These are phyloP conservation scores for Phylloscopus collybita DNA, from an alignment of 2,797 vertebrate genomes.

Conservation along the genomic window DNA sequence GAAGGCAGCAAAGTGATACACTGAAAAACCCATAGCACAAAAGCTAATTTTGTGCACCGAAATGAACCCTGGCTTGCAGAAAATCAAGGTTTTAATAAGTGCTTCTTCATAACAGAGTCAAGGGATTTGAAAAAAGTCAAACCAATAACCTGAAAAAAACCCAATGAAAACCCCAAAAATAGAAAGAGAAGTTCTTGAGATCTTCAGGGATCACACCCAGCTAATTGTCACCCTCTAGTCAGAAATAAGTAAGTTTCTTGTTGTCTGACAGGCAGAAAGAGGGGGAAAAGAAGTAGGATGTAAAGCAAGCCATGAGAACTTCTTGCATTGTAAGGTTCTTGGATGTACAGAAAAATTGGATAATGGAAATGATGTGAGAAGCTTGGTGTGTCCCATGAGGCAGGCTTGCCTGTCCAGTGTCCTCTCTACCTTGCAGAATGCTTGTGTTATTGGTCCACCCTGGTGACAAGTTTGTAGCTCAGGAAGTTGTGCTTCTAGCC, in stretches of 20 bases:
- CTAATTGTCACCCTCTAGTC: not conserved
- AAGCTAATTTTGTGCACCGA: not conserved
- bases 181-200: not conserved
- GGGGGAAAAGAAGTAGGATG: not conserved
- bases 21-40: not conserved
- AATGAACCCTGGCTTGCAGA: not conserved
- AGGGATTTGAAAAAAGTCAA: not conserved
- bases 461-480: not conserved
- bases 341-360: not conserved
- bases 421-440: not conserved
- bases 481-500: constrained; percentile 38
- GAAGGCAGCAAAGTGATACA: not conserved
- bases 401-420: not conserved
- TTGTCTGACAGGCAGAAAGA: not conserved
- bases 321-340: not conserved
- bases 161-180: not conserved
- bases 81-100: not conserved
- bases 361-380: not conserved
- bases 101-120: not conserved
- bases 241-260: not conserved
- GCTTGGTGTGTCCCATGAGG: not conserved
- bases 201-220: not conserved
- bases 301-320: not conserved
- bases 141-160: not conserved
- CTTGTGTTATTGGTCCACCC: not conserved